Evolutionary conservation across 1,140 invertebrate genomes (phyloP), one percentile per base, ranked within the genome.

Genomic region (Drosophila neocordata): DNA sequence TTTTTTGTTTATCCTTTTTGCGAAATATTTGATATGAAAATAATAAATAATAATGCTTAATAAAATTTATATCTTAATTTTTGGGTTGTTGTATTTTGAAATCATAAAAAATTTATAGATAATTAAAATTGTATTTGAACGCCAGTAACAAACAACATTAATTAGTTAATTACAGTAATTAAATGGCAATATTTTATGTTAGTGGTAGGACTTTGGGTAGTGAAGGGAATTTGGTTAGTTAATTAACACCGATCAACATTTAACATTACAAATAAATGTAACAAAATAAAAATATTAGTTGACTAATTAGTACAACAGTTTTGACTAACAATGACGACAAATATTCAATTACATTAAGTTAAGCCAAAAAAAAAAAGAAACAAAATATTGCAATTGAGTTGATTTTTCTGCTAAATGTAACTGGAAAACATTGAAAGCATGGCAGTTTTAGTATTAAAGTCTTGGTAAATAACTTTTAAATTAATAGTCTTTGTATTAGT

Each of bases 1-100:
- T 4, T 55, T 55, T 85, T 78, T 78, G 82, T 83, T 87, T 81
- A 82, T 74, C 82, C 27, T 31, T 31, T 87, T 82, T 87, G 59
- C 82, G 78, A 38, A 60, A 41, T 24, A n/a, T 22, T 41, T 24
- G 22, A 44, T 48, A 0, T 31, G 1, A 13, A 0, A 13, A 73
- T n/a, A 20, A 55, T 4, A 53, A 55, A 41, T 34, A 31, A n/a
- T 0, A 18, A 51, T n/a, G n/a, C 2, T 51, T 4, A 52, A 51
- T 2, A 51, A 35, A 35, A 48, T 24, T 12, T 24, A 24, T 37
- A 35, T 35, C 34, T 12, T 35, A 35, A 12, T 35, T 35, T 35
- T 9, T 35, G 9, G 13, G 13, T 20, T 41, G 13, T 41, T 41
- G 41, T 18, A 70, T 64, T 38, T 51, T 34, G 56, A 71, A 58